phyloP scores from a whole-genome alignment of 2,888 invertebrate species.

The Eilema griseolum region DNA sequence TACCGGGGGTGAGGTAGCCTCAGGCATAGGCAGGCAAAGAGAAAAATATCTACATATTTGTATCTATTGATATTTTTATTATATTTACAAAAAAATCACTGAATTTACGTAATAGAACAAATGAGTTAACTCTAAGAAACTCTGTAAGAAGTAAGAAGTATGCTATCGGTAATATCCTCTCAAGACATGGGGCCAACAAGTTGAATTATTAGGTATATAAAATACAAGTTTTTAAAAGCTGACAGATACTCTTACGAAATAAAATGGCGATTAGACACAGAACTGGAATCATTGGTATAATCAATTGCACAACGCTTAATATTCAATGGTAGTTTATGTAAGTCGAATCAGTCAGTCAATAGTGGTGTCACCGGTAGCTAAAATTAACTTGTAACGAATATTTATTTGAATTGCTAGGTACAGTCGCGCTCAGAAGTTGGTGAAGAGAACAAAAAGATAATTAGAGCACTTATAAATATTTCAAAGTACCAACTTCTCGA shows the following conservation, averaged over 20 bases:
- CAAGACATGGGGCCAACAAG: conserved; percentile 48
- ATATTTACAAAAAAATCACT: too few relatives aligned
- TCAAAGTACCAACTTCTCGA: too few relatives aligned
- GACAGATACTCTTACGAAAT: background rate
- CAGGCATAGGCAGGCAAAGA: too few relatives aligned
- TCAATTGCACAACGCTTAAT: conserved; percentile 48
- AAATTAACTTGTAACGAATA: conserved; percentile 7
- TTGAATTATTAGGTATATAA: conserved; percentile 1
- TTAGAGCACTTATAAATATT: too few relatives aligned
- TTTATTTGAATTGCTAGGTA: background rate
- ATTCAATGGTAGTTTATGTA: conserved; percentile 55
- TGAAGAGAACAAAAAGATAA: background rate
- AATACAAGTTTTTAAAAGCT: conserved; percentile 4
- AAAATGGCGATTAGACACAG: background rate
- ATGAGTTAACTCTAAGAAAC: background rate
- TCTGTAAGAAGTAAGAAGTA: background rate
- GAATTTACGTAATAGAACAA: background rate
- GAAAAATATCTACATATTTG: too few relatives aligned
- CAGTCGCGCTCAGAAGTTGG: too few relatives aligned
- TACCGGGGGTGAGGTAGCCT: too few relatives aligned
- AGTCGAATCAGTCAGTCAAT: conserved; percentile 43
- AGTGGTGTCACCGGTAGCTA: background rate
- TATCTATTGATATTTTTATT: too few relatives aligned
- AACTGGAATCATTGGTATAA: background rate
- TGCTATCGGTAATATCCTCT: background rate